Evolutionary conservation across 1,140 invertebrate genomes (phyloP).

Genomic region (Lepidostoma basale): DNA sequence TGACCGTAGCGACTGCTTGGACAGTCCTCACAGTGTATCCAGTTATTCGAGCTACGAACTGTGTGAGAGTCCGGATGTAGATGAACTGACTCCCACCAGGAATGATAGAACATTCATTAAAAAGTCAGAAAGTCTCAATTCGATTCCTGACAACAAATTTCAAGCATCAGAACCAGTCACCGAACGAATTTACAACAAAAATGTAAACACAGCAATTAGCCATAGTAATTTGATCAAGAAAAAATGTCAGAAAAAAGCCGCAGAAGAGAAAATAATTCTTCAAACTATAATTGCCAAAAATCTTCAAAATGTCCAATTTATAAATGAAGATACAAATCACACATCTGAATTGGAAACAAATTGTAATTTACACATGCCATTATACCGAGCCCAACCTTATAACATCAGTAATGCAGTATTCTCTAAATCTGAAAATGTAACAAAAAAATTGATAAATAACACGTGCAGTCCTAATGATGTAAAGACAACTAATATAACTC

Average conservation of each 20-base stretch:
- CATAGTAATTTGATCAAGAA: conserved; percentile 36
- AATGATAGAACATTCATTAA: not conserved
- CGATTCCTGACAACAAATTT: not conserved
- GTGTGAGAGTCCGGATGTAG: conserved; percentile 36
- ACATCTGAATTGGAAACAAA: not conserved
- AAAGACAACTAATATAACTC: conserved; percentile 8
- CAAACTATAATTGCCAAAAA: too few relatives aligned
- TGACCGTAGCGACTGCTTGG: conserved; percentile 41
- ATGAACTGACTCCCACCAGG: not conserved
- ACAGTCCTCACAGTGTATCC: conserved; percentile 41
- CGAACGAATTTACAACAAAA: conserved; percentile 32
- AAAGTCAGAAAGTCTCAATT: too few relatives aligned
- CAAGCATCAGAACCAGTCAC: not conserved
- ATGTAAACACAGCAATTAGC: not conserved
- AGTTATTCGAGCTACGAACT: conserved; percentile 44
- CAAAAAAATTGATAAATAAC: conserved; percentile 1
- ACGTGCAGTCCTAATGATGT: not conserved
- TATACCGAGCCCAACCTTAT: conserved; percentile 41
- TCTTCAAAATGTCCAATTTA: too few relatives aligned
- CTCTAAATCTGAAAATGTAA: not conserved
- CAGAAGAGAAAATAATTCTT: conserved; percentile 7
- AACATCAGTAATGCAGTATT: conserved; percentile 12
- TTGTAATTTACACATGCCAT: conserved; percentile 21
- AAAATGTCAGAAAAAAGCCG: conserved; percentile 30
- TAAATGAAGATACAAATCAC: not conserved